A percentile compares a stretch with the other conserved stretches of the same genome.
phyloP scores from a whole-genome alignment of 1,140 invertebrate species.

The Lanistes nyassanus region DNA sequence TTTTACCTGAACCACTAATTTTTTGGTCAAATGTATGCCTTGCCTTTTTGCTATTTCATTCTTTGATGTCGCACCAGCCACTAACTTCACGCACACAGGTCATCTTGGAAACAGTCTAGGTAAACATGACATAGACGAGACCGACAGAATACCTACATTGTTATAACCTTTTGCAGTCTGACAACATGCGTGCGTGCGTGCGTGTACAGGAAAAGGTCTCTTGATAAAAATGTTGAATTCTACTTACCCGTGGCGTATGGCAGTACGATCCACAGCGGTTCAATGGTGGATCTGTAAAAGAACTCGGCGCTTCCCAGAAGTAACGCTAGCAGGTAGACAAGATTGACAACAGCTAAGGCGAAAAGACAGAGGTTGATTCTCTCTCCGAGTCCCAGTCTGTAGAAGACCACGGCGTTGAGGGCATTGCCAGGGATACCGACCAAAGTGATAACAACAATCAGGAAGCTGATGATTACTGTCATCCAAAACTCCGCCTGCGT shows the following conservation, averaged over 20 bases:
- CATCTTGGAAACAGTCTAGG: too few relatives aligned
- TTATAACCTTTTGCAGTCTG: too few relatives aligned
- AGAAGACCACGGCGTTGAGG: slow-evolving; percentile 7
- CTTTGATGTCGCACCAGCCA: too few relatives aligned
- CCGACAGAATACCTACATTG: too few relatives aligned
- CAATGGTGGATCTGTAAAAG: neutral
- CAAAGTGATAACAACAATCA: neutral
- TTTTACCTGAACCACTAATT: too few relatives aligned
- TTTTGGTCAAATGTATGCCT: too few relatives aligned
- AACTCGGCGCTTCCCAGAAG: neutral
- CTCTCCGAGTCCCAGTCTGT: neutral
- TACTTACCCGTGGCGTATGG: neutral
- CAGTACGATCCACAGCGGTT: neutral
- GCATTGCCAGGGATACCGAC: slow-evolving; percentile 1
- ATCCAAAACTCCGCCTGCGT: neutral
- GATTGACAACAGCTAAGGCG: neutral
- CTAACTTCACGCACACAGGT: too few relatives aligned
- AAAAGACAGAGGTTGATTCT: neutral
- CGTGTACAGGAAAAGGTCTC: neutral
- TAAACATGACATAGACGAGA: too few relatives aligned
- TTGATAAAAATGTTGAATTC: neutral
- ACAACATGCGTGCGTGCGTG: too few relatives aligned
- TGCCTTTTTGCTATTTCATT: too few relatives aligned
- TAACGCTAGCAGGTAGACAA: neutral
- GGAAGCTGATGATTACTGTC: neutral